A percentile compares a stretch with the other conserved stretches of the same genome.
Evolutionary conservation across 2,888 invertebrate species (phyloP).

Genomic region (Aleiodes testaceus): DNA sequence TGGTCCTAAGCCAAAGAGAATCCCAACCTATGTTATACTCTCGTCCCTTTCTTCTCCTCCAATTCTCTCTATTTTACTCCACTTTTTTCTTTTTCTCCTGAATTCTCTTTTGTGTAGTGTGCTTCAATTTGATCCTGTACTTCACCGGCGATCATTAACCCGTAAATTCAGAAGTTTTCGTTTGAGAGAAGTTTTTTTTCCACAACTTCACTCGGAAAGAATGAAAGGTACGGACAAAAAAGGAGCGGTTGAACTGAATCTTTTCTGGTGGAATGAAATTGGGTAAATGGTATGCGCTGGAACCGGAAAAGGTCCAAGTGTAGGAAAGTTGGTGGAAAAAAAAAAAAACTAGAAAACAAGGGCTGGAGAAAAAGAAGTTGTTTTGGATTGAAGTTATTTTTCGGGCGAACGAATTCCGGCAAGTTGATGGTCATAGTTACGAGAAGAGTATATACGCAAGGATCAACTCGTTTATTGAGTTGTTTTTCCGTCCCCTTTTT

Average conservation of each 20-base stretch:
- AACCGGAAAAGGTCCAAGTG: slow-evolving; percentile 9
- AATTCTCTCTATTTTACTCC: slow-evolving; percentile 7
- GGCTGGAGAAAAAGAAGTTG: slow-evolving; percentile 55
- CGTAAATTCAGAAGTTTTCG: slow-evolving; percentile 11
- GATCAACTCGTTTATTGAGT: too few species aligned
- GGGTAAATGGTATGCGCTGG: slow-evolving; percentile 55
- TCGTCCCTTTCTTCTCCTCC: slow-evolving; percentile 18
- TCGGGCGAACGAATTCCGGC: slow-evolving; percentile 64
- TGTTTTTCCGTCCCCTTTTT: too few species aligned
- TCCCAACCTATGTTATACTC: slow-evolving; percentile 15
- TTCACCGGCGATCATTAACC: slow-evolving; percentile 8
- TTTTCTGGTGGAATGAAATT: slow-evolving; percentile 52
- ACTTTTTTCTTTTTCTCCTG: not conserved
- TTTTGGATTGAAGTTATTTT: slow-evolving; percentile 69
- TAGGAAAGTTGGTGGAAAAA: slow-evolving; percentile 17
- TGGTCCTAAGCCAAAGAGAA: slow-evolving; percentile 6
- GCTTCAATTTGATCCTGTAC: slow-evolving; percentile 6
- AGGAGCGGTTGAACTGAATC: slow-evolving; percentile 40
- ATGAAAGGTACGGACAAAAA: slow-evolving; percentile 37
- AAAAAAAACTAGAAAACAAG: slow-evolving; percentile 45
- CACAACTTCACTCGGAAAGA: not conserved
- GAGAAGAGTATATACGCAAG: slow-evolving; percentile 29
- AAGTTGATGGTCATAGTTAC: slow-evolving; percentile 47
- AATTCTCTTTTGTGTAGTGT: not conserved
- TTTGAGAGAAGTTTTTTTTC: not conserved